Base-by-base conservation (phyloP, 2,797 vertebrate species). In the Sebastolobus altivelis region DNA sequence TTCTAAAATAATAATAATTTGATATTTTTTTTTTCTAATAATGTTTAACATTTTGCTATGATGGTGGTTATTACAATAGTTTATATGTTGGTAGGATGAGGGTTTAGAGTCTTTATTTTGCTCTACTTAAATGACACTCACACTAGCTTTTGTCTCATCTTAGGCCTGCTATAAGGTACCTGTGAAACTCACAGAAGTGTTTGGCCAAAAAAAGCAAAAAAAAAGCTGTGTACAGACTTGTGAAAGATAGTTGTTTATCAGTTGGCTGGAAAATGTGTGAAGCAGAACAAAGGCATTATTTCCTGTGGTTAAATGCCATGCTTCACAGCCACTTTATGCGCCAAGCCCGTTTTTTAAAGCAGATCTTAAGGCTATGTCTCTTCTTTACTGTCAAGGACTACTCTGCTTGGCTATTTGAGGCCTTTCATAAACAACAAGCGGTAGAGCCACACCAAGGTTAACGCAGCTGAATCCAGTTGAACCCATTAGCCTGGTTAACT, bases 401-500 rank as follows among this genome's bases (percentile, higher is more conserved):
- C 22, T 61, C 9, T 43, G 12, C 11, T 33, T 75, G 69, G 54
- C 37, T 68, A 68, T 76, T 56, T 63, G 16, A 62, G 62, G 55
- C 58, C 46, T 77, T 75, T 54, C 20, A 69, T 12, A 55, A 72
- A 33, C 22, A 62, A 20, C 27, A 40, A 49, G 8, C 6, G 4
- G 49, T 59, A 68, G 33, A 77, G 54, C 49, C 46, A 63, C 14
- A 49, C 65, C 52, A 66, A 49, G 61, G 76, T 67, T 59, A 77
- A 65, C 49, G 22, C 59, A 77, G 72, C 55, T 62, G 58, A 14
- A 69, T 69, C 49, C 31, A 35, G 59, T 20, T 27, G 7, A 80
- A 78, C 80, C 49, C 38, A 62, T 75, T 76, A 66, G 71, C 49
- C 46, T 75, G 8, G 72, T 75, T 81, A 83, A 72, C 49, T 66